A percentile compares a stretch with the other conserved stretches of the same genome.
Conservation (phyloP, 2,797 vertebrate genomes). For the Ammospiza maritima region DNA sequence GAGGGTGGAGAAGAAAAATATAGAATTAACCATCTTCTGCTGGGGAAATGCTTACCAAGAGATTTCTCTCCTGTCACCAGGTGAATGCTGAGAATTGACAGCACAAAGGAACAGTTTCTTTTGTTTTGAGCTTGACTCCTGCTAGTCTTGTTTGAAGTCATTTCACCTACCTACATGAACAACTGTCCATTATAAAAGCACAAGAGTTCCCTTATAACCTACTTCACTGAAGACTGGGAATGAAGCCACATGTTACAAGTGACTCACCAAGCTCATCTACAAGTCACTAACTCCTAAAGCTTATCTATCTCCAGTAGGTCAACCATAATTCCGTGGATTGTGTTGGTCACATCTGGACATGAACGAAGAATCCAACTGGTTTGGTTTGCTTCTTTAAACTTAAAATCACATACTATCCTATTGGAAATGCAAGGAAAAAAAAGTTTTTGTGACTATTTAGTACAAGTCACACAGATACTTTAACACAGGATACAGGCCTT, state of each 20-base stretch:
- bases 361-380: background rate
- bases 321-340: background rate
- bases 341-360: background rate
- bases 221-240: background rate
- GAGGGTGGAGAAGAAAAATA: background rate
- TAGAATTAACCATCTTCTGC: background rate
- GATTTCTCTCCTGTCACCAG: background rate
- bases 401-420: background rate
- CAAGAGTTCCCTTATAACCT: background rate
- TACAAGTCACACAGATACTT: background rate
- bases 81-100: background rate
- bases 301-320: background rate
- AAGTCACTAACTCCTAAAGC: background rate
- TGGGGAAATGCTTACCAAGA: background rate
- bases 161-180: background rate
- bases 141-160: background rate
- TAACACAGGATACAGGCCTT: background rate
- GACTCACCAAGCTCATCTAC: background rate
- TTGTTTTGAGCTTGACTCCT: background rate
- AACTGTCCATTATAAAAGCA: background rate
- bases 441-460: background rate
- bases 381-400: background rate
- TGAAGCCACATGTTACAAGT: background rate
- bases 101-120: background rate
- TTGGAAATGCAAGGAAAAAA: background rate